Conservation (phyloP, 2,888 invertebrate genomes). For the Deroplatys truncata region DNA sequence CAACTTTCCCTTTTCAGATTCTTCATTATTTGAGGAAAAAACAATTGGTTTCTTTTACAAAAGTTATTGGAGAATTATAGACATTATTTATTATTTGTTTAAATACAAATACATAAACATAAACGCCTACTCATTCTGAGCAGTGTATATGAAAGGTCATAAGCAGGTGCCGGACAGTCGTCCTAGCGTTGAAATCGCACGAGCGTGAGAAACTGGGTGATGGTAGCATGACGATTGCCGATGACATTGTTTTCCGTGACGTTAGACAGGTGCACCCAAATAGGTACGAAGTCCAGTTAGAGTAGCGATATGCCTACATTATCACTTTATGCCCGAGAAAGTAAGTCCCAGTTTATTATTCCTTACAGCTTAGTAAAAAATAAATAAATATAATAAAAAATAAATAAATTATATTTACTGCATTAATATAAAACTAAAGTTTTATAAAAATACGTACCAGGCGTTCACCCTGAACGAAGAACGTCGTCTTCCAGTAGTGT, state of each 20-base stretch:
- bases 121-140: too few species aligned
- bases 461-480: slow-evolving; percentile 5
- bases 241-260: background rate
- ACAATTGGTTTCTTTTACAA: too few species aligned
- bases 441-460: background rate
- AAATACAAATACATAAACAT: too few species aligned
- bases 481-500: slow-evolving; percentile 15
- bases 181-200: background rate
- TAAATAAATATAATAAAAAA: background rate
- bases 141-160: background rate
- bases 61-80: too few species aligned
- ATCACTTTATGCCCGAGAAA: background rate
- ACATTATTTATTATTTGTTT: too few species aligned
- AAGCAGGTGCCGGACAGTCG: background rate
- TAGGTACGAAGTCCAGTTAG: background rate
- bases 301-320: background rate
- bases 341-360: background rate
- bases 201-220: background rate
- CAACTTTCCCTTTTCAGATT: too few species aligned
- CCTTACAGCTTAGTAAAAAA: background rate
- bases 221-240: background rate
- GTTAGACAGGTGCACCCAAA: background rate
- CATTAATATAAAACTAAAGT: too few species aligned
- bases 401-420: background rate
- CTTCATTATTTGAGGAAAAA: too few species aligned